Percentiles rank a stretch among this genome's conserved stretches.
These are phyloP conservation scores for Trichonephila clavipes DNA, from an alignment of 1,140 invertebrate species.

Conservation along the genomic window DNA sequence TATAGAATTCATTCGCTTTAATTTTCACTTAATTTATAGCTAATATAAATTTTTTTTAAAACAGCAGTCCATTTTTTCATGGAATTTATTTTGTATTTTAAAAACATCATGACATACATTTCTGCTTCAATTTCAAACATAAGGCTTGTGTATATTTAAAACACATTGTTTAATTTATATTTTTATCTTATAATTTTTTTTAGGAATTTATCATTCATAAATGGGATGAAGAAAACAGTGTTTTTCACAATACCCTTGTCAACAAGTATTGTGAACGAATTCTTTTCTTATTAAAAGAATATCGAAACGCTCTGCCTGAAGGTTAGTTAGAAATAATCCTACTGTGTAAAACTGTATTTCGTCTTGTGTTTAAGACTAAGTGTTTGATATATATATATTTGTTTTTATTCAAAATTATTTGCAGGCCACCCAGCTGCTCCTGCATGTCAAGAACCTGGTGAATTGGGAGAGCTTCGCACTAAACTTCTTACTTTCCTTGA, in stretches of 20 bases:
- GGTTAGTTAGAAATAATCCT: slow-evolving; percentile 20
- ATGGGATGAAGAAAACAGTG: slow-evolving; percentile 92
- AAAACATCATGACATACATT: too few relatives aligned
- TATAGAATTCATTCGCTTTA: too few relatives aligned
- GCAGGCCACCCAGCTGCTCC: slow-evolving; percentile 80
- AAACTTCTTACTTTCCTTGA: slow-evolving; percentile 93
- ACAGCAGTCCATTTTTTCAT: too few relatives aligned
- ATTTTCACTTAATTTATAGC: too few relatives aligned
- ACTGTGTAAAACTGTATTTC: background rate
- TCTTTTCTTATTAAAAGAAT: slow-evolving; percentile 75
- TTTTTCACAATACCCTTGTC: slow-evolving; percentile 95
- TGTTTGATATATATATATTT: background rate
- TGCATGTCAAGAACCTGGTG: slow-evolving; percentile 84
- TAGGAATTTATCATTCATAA: slow-evolving; percentile 93
- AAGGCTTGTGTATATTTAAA: too few relatives aligned
- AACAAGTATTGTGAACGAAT: slow-evolving; percentile 90
- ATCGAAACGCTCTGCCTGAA: slow-evolving; percentile 72
- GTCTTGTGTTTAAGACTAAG: background rate
- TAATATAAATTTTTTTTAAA: too few relatives aligned
- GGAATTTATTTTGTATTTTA: too few relatives aligned
- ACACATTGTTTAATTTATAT: too few relatives aligned
- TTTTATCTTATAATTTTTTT: slow-evolving; percentile 89
- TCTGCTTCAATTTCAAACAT: too few relatives aligned
- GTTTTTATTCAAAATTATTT: background rate
- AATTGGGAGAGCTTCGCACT: slow-evolving; percentile 85